These are phyloP conservation scores for Actinostola sp. DNA, from an alignment of 92 coral and sea anemone genomes.

Conservation along the genomic window DNA sequence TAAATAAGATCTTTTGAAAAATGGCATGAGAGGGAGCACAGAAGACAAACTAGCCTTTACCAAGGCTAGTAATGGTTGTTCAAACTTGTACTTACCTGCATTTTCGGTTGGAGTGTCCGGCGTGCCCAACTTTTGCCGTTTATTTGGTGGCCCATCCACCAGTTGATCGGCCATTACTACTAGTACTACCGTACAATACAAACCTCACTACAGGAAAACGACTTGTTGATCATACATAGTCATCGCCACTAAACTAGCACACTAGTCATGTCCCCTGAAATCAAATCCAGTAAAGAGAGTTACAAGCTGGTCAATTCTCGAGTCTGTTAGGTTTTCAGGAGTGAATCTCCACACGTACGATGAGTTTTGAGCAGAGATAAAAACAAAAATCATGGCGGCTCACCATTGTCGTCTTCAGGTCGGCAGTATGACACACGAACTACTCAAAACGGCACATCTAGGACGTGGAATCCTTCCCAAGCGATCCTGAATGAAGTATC, in stretches of 20 bases:
- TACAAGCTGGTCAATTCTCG: conserved; percentile 52
- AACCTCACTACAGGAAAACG: conserved; percentile 99
- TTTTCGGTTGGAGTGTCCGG: conserved; percentile 99
- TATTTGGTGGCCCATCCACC: conserved; percentile 99
- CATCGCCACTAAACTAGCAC: conserved; percentile 89
- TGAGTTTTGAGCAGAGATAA: conserved; percentile 92
- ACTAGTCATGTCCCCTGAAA: conserved; percentile 84
- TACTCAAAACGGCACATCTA: conserved; percentile 82
- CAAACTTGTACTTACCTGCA: conserved; percentile 81
- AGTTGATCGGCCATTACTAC: conserved; percentile 99
- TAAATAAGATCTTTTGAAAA: conserved; percentile 64
- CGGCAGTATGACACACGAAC: conserved; percentile 98
- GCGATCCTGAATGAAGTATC: conserved; percentile 67
- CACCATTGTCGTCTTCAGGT: conserved; percentile 99
- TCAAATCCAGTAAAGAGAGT: conserved; percentile 79
- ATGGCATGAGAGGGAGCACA: conserved; percentile 51
- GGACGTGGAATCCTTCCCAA: conserved; percentile 72
- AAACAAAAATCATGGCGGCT: conserved; percentile 99
- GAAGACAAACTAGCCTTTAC: conserved; percentile 25
- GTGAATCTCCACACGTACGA: conserved; percentile 73
- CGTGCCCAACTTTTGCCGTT: conserved; percentile 94
- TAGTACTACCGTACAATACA: conserved; percentile 94
- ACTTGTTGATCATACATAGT: conserved; percentile 99
- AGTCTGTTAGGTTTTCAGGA: conserved; percentile 47
- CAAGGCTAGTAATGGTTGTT: conserved; percentile 7